Conservation (phyloP, 2,113 vertebrate species). For the Phocoena phocoena region DNA sequence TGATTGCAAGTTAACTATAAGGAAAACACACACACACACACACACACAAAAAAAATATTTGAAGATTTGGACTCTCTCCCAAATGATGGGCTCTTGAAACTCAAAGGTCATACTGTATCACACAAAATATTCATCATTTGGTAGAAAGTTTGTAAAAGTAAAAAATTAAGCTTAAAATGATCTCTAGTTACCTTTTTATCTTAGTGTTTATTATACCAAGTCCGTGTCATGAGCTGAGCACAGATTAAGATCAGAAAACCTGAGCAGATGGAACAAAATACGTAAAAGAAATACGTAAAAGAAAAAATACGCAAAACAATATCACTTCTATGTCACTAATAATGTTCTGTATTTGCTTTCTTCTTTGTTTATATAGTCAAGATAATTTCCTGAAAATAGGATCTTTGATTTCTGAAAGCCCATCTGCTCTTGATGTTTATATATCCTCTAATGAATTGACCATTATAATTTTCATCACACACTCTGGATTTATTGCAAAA, state of each 20-base stretch:
- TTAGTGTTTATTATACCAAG: background rate
- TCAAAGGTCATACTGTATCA: background rate
- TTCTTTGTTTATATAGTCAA: background rate
- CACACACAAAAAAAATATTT: background rate
- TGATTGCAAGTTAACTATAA: background rate
- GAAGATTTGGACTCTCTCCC: background rate
- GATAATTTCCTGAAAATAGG: constrained; percentile 14
- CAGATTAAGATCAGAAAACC: background rate
- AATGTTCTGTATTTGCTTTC: constrained; percentile 44
- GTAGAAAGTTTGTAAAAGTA: background rate
- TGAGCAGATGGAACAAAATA: constrained; percentile 8
- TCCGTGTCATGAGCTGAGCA: background rate
- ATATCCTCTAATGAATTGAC: background rate
- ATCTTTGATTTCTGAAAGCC: constrained; percentile 16
- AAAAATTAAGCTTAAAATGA: background rate
- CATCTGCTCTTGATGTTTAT: constrained; percentile 18
- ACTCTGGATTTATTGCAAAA: background rate
- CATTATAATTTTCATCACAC: background rate
- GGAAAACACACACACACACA: background rate
- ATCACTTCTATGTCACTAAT: background rate
- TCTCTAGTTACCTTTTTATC: background rate
- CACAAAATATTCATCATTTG: background rate
- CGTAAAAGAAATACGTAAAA: background rate
- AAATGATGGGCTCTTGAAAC: background rate
- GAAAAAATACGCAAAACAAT: background rate